Evolutionary conservation across 2,888 invertebrate species (phyloP).

Genomic region (Prosapia bicincta): DNA sequence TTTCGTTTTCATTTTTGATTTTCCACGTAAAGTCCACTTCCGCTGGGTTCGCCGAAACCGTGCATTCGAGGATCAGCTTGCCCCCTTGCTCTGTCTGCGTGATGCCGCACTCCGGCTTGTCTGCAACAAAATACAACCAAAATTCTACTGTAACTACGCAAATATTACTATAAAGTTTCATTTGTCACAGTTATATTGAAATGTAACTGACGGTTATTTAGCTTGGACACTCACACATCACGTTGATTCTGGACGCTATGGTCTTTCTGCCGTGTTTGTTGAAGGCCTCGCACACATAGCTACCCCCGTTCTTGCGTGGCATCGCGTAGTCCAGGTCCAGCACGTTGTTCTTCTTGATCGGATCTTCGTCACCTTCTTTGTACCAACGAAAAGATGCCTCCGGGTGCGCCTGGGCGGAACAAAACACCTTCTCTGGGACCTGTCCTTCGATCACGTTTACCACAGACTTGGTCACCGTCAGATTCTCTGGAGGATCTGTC

Average conservation of each 20-base stretch:
- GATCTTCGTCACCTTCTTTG: slow-evolving; percentile 54
- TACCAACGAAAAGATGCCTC: slow-evolving; percentile 71
- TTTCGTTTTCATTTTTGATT: slow-evolving; percentile 79
- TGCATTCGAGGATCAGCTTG: slow-evolving; percentile 73
- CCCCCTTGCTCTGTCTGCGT: slow-evolving; percentile 68
- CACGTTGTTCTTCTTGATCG: slow-evolving; percentile 45
- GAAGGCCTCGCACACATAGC: slow-evolving; percentile 72
- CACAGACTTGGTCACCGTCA: slow-evolving; percentile 61
- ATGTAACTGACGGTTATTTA: slow-evolving; percentile 41
- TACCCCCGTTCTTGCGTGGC: slow-evolving; percentile 67
- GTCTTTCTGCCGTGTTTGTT: slow-evolving; percentile 73
- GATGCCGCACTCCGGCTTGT: slow-evolving; percentile 80
- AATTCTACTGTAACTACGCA: too few species aligned
- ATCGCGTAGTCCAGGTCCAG: slow-evolving; percentile 64
- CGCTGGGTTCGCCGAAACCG: slow-evolving; percentile 75
- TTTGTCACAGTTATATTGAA: too few species aligned
- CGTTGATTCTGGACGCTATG: slow-evolving; percentile 68
- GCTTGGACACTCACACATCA: slow-evolving; percentile 84
- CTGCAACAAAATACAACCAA: slow-evolving; percentile 60
- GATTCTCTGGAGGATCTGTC: slow-evolving; percentile 80
- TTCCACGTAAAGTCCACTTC: slow-evolving; percentile 79
- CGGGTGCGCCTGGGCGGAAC: slow-evolving; percentile 63
- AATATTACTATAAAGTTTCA: too few species aligned
- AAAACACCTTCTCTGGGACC: slow-evolving; percentile 55
- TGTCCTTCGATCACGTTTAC: slow-evolving; percentile 56